Percentiles rank a stretch among this genome's conserved stretches.
Evolutionary conservation across 2,113 vertebrate genomes (phyloP).

Genomic region (Suncus etruscus): DNA sequence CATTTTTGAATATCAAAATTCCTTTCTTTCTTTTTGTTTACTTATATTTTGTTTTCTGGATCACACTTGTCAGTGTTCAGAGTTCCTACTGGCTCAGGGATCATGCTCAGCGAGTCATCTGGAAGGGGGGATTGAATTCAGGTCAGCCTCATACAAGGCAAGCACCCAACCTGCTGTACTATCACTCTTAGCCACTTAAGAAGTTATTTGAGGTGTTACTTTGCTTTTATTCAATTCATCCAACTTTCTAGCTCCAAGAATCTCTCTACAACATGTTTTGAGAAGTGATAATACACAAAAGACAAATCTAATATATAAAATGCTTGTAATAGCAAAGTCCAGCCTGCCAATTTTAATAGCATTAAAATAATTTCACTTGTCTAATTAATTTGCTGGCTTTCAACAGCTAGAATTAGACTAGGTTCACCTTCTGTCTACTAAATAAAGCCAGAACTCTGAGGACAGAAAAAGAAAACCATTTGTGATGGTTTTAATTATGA

Average conservation of each 20-base stretch:
- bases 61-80: too few relatives aligned
- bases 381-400: conserved; percentile 79
- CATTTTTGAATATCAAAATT: background rate
- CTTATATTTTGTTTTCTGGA: too few relatives aligned
- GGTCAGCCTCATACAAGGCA: too few relatives aligned
- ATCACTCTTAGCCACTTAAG: background rate
- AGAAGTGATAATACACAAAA: conserved; percentile 75
- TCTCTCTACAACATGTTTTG: conserved; percentile 71
- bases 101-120: too few relatives aligned
- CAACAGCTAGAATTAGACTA: conserved; percentile 75
- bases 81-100: too few relatives aligned
- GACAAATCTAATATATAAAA: conserved; percentile 76
- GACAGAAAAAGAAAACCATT: background rate
- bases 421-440: conserved; percentile 78
- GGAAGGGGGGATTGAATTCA: too few relatives aligned
- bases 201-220: conserved; percentile 64
- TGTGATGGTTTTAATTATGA: conserved; percentile 42
- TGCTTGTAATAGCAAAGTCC: conserved; percentile 75
- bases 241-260: conserved; percentile 69
- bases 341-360: conserved; percentile 80
- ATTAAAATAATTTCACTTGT: conserved; percentile 70
- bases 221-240: conserved; percentile 69
- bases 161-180: background rate
- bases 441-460: conserved; percentile 71
- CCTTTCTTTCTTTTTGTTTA: too few relatives aligned